phyloP scores from a whole-genome alignment of 35 echinoderm and acorn worm genomes.

The Lytechinus variegatus region DNA sequence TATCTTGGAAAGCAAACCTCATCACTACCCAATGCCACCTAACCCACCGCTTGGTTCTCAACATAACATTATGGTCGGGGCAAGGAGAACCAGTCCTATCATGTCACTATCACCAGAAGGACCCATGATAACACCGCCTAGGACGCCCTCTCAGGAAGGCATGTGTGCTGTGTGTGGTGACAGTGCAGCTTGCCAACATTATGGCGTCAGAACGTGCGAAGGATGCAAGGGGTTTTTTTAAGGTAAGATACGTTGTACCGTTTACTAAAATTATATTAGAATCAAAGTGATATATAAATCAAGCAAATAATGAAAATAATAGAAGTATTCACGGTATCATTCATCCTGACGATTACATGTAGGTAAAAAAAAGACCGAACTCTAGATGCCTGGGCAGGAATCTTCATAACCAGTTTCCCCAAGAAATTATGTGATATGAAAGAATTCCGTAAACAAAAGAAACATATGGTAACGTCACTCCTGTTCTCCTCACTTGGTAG shows the following conservation, averaged over 20 bases:
- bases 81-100: constrained; percentile 41
- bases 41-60: constrained; percentile 38
- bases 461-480: constrained; percentile 16
- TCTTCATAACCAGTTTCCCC: background rate
- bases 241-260: constrained; percentile 66
- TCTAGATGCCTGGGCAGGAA: background rate
- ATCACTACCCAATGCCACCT: constrained; percentile 39
- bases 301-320: background rate
- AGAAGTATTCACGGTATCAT: background rate
- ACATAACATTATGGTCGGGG: background rate
- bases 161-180: constrained; percentile 97
- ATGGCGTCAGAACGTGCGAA: constrained; percentile 97
- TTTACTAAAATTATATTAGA: background rate
- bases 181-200: constrained; percentile 99
- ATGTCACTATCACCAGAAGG: constrained; percentile 35
- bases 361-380: background rate
- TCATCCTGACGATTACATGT: background rate
- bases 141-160: constrained; percentile 80
- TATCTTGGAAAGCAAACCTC: background rate
- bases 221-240: constrained; percentile 99
- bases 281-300: background rate
- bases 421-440: constrained; percentile 14
- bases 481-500: background rate
- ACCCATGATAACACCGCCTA: constrained; percentile 67
- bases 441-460: background rate